These are phyloP conservation scores for Chaetorhynchus papuensis DNA, from an alignment of 2,113 vertebrate species.

Conservation along the genomic window DNA sequence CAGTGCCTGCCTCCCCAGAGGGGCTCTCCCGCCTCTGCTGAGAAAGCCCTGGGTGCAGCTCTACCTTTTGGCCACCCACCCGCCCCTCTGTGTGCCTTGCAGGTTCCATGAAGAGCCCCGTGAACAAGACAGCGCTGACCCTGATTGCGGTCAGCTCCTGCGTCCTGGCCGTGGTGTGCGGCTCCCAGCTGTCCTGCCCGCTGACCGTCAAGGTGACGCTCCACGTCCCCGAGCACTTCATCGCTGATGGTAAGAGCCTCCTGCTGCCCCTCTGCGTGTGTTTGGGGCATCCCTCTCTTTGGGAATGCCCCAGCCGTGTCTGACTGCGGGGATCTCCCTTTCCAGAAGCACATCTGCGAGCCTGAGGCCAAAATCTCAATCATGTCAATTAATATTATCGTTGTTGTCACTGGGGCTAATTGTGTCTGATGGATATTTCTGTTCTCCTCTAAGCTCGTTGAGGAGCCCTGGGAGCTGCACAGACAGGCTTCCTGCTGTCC, in stretches of 20 bases:
- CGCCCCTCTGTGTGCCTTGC: conserved; percentile 13
- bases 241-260: conserved; percentile 89
- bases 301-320: neutral
- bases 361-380: neutral
- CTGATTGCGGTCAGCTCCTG: conserved; percentile 95
- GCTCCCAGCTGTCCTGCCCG: conserved; percentile 91
- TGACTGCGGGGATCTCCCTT: neutral
- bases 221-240: conserved; percentile 97
- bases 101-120: conserved; percentile 91
- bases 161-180: conserved; percentile 92
- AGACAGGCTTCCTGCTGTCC: neutral
- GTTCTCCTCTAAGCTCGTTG: neutral
- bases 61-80: neutral
- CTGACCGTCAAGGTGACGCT: conserved; percentile 96
- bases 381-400: neutral
- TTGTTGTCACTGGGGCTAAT: neutral
- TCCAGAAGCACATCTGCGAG: rapidly evolving
- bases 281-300: neutral
- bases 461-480: neutral
- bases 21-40: neutral
- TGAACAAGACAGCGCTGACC: conserved; percentile 93
- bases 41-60: neutral
- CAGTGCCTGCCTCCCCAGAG: rapidly evolving
- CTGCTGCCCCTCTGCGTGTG: rapidly evolving
- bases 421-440: neutral